A percentile compares a stretch with the other conserved stretches of the same genome.
Evolutionary conservation across 2,888 invertebrate species (phyloP).

Genomic region (Camptogramma bilineatum): DNA sequence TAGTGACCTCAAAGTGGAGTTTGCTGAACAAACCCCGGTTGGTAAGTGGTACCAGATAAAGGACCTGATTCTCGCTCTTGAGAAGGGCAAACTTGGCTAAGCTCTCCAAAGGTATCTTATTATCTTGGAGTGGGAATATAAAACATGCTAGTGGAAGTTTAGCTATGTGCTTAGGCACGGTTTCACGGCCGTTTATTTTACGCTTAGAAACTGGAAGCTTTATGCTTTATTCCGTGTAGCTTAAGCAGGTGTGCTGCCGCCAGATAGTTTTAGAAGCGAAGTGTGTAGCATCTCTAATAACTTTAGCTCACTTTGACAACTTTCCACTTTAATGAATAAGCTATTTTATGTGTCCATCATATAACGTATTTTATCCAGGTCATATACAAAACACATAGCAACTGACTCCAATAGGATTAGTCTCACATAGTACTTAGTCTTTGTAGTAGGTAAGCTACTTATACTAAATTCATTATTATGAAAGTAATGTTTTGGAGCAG

Average conservation of each 20-base stretch:
- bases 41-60: conserved; percentile 51
- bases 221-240: conserved; percentile 20
- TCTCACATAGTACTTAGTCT: no score
- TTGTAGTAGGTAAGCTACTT: no score
- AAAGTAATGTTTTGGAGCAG: no score
- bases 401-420: background rate
- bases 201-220: conserved; percentile 37
- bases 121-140: conserved; percentile 50
- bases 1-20: conserved; percentile 55
- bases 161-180: conserved; percentile 43
- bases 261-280: conserved; percentile 41
- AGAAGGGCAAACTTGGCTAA: conserved; percentile 54
- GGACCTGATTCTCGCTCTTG: conserved; percentile 49
- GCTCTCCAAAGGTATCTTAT: conserved; percentile 52
- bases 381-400: background rate
- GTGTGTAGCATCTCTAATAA: conserved; percentile 31
- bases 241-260: conserved; percentile 38
- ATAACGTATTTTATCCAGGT: background rate
- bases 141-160: conserved; percentile 48
- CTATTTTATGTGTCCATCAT: conserved; percentile 2
- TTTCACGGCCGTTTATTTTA: conserved; percentile 46
- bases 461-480: no score
- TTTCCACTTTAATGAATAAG: conserved; percentile 13
- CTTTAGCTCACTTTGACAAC: conserved; percentile 33
- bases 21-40: conserved; percentile 45